Evolutionary conservation across 2,797 vertebrate species (phyloP).

Genomic region (Bovichtus diacanthus): DNA sequence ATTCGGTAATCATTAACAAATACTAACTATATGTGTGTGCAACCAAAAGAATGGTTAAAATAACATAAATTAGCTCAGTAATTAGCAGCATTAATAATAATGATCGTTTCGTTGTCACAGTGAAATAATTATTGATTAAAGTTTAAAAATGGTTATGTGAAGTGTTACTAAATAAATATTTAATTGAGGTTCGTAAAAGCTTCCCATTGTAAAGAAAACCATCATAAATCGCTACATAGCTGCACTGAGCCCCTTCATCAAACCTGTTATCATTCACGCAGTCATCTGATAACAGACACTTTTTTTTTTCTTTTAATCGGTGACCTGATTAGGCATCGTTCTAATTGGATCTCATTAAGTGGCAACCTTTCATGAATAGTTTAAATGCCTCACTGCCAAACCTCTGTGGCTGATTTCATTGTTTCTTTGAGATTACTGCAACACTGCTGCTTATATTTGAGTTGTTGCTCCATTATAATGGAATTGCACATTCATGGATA

Average conservation of each 20-base stretch:
- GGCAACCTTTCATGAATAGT: conserved; percentile 26
- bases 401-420: not conserved
- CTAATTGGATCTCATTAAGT: conserved; percentile 40
- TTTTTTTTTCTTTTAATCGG: conserved; percentile 28
- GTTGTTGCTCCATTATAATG: not conserved
- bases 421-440: not conserved
- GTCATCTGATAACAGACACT: conserved; percentile 16
- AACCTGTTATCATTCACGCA: conserved; percentile 11
- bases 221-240: conserved; percentile 3
- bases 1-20: too few relatives aligned
- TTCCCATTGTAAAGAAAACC: not conserved
- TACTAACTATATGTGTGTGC: too few relatives aligned
- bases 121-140: too few relatives aligned
- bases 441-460: not conserved
- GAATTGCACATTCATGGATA: not conserved
- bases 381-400: conserved; percentile 15
- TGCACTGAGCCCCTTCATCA: conserved; percentile 12
- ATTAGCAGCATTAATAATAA: too few relatives aligned
- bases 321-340: conserved; percentile 57
- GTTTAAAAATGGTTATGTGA: too few relatives aligned
- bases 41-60: too few relatives aligned
- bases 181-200: conserved; percentile 9
- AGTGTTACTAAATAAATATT: not conserved
- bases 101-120: too few relatives aligned
- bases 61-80: too few relatives aligned